These are phyloP conservation scores for Brachionus asplanchnoidis DNA, from an alignment of 1,140 invertebrate species.

Conservation along the genomic window DNA sequence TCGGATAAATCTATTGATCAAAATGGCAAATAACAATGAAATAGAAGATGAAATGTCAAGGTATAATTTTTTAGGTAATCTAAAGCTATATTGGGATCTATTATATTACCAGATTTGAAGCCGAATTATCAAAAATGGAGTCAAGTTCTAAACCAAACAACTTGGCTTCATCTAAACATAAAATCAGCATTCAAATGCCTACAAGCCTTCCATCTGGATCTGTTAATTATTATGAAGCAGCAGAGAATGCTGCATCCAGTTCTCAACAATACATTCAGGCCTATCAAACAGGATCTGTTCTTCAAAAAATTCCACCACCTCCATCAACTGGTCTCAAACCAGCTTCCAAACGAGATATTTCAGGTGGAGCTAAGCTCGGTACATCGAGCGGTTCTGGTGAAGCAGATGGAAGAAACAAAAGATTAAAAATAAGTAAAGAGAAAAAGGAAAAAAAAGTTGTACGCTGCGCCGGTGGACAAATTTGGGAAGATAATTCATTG, in stretches of 20 bases:
- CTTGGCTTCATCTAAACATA: not conserved
- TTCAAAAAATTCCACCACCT: not conserved
- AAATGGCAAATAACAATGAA: conserved; percentile 1
- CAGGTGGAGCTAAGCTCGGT: not conserved
- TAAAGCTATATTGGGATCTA: not conserved
- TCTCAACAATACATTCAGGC: not conserved
- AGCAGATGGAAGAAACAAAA: not conserved
- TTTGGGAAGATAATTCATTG: conserved; percentile 87
- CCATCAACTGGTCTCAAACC: not conserved
- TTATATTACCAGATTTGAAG: not conserved
- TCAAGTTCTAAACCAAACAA: not conserved
- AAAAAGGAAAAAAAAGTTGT: conserved; percentile 71
- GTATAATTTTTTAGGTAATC: not conserved
- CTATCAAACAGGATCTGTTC: not conserved
- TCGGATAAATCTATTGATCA: not conserved
- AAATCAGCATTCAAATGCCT: conserved; percentile 38
- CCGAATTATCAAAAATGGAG: not conserved
- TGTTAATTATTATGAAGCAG: not conserved
- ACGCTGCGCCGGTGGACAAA: conserved; percentile 79
- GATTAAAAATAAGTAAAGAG: conserved; percentile 46
- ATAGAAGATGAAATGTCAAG: conserved; percentile 23
- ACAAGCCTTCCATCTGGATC: conserved; percentile 7
- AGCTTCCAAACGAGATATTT: not conserved
- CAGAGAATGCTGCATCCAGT: not conserved
- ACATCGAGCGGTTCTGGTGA: not conserved